Evolutionary conservation across 2,888 invertebrate species (phyloP), one percentile per base, ranked within the genome.

Genomic region (Netelia melanura): DNA sequence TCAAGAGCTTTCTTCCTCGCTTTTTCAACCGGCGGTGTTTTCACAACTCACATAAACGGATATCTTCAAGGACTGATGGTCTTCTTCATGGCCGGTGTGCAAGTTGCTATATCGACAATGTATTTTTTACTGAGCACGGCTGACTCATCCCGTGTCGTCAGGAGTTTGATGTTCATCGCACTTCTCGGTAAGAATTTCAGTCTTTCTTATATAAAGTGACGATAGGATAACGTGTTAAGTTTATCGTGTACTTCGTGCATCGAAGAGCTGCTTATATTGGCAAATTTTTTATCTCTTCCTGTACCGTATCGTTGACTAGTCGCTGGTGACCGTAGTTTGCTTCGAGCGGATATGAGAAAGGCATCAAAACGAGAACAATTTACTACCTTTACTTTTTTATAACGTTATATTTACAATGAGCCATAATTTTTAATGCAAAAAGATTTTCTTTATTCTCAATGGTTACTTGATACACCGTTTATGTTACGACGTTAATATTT

Each of bases 31-130:
- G 96, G 96, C 83, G 95, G 96, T 0, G 96, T 96, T 0, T 96
- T 96, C 86, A 95, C 96, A 86, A 96, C 96, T 3, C 97, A 97
- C 89, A 95, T 97, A 9, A 96, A 96, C 86, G 97, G 97, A 3
- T 95, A 96, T 58, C 95, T 97, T 8, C 96, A 97, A 90, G 94
- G 95, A 0, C 94, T 96, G 17, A 94, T 96, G 88, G 95, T 95
- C 79, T 94, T 96, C 65, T 96, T 96, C 89, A 96, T 96, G 90
- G 95, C 95, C 52, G 94, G 95, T 0, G 96, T 96, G 0, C 96
- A 96, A 91, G 92, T 94, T 0, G 90, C 92, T 2, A 90, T 93
- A 44, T 92, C 93, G 2, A 90, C 91, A 0, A 92, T 92, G 91
- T 93, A 91, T 84, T 91, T 92, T 61, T 44, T 87, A 0, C 79